These are phyloP conservation scores for Nyctereutes procyonoides DNA, from an alignment of 2,113 vertebrate genomes.

Conservation along the genomic window DNA sequence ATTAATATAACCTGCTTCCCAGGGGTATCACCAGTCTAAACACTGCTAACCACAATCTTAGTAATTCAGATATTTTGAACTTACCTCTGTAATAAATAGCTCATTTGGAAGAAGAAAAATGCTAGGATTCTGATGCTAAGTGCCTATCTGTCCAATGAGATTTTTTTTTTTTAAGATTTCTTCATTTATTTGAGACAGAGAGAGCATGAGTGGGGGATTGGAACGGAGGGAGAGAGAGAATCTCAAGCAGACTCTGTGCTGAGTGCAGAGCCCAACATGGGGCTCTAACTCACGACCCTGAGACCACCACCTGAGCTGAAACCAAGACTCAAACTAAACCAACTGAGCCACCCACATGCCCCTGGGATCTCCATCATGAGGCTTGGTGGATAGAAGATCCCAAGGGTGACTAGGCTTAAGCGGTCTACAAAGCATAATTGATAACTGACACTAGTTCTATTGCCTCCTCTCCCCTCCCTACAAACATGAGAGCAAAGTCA, in stretches of 20 bases:
- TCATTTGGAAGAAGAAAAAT: constrained; percentile 5
- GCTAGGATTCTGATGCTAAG: background rate
- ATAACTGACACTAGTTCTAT: background rate
- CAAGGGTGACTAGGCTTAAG: background rate
- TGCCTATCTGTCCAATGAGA: background rate
- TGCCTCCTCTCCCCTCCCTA: background rate
- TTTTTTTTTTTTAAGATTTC: background rate
- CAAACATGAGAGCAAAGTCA: background rate
- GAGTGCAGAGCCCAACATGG: background rate
- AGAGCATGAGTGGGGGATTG: background rate
- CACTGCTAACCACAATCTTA: background rate
- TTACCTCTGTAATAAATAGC: background rate
- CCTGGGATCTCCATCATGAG: background rate
- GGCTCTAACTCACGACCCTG: background rate
- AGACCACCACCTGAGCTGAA: background rate
- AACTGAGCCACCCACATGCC: background rate
- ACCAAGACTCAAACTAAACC: background rate
- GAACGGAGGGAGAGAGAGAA: background rate
- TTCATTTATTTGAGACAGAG: background rate
- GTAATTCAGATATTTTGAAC: background rate
- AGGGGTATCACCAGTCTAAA: background rate
- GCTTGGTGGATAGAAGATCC: background rate
- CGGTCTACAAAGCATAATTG: background rate
- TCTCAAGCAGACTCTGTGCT: background rate
- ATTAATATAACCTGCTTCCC: background rate